Conservation (phyloP, 2,797 vertebrate genomes). For the Sebastes hopkinsi region DNA sequence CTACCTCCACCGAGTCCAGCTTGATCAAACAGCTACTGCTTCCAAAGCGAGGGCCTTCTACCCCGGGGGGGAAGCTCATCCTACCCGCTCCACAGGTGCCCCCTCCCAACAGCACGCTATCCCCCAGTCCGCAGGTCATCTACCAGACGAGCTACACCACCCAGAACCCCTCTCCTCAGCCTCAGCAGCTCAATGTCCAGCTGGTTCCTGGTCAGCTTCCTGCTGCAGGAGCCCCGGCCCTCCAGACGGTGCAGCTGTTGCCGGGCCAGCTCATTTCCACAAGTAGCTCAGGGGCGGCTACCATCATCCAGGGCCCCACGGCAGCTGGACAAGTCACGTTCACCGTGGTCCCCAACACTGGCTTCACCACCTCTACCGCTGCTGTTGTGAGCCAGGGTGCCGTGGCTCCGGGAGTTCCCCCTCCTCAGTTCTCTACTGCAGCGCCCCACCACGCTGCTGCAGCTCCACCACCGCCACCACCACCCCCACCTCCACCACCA, state of each 20-base stretch:
- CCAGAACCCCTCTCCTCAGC: constrained; percentile 87
- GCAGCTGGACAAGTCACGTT: constrained; percentile 95
- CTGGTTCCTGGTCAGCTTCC: constrained; percentile 91
- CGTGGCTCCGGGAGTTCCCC: constrained; percentile 85
- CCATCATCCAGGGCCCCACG: constrained; percentile 94
- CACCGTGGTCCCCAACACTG: constrained; percentile 98
- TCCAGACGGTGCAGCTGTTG: constrained; percentile 94
- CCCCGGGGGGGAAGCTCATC: constrained; percentile 97
- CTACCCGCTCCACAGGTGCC: constrained; percentile 98
- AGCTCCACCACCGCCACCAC: constrained; percentile 64
- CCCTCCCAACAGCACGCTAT: constrained; percentile 88
- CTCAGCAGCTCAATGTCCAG: constrained; percentile 95
- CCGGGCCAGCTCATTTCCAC: constrained; percentile 94
- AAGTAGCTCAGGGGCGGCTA: constrained; percentile 85
- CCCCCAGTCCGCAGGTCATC: constrained; percentile 92
- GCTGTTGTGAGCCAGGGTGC: constrained; percentile 90
- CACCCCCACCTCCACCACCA: constrained; percentile 77
- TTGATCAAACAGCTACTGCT: constrained; percentile 99
- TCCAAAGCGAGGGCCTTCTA: constrained; percentile 97
- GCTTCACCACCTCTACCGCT: constrained; percentile 90
- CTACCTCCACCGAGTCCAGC: constrained; percentile 96
- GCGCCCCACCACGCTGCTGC: constrained; percentile 53
- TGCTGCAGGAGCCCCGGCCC: constrained; percentile 80
- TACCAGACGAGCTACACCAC: constrained; percentile 89
- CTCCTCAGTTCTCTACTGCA: constrained; percentile 87